A percentile compares a stretch with the other conserved stretches of the same genome.
Conservation (phyloP, 2,888 invertebrate genomes). For the Sminthurinus aureus region DNA sequence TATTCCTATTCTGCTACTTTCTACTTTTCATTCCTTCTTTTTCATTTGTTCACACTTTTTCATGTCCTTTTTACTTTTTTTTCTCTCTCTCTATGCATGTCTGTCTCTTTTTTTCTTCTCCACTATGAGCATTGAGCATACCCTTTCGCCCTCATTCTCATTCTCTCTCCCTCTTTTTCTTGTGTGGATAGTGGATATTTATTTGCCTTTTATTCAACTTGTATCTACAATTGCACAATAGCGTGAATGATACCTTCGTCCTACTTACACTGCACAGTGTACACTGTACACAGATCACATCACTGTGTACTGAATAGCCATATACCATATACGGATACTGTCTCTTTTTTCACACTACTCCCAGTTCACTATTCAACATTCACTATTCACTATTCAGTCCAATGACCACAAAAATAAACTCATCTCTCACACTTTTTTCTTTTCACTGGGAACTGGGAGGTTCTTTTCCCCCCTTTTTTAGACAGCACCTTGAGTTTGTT, state of each 20-base stretch:
- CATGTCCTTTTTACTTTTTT: background rate
- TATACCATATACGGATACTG: background rate
- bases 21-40: background rate
- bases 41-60: background rate
- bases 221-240: too few species aligned
- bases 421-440: constrained; percentile 16
- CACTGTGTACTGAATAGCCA: too few species aligned
- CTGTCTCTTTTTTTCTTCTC: background rate
- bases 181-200: constrained; percentile 13
- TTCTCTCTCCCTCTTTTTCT: background rate
- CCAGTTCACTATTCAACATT: too few species aligned
- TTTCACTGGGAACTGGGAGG: too few species aligned
- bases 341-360: constrained; percentile 23
- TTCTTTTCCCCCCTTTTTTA: constrained; percentile 33
- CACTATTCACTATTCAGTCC: too few species aligned
- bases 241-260: background rate
- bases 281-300: background rate
- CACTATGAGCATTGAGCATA: background rate
- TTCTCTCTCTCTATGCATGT: background rate
- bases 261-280: background rate
- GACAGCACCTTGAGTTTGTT: background rate
- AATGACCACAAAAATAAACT: constrained; percentile 19
- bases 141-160: background rate
- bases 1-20: background rate
- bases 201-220: constrained; percentile 35